These are phyloP conservation scores for Isotomurus palustris DNA, from an alignment of 2,888 invertebrate genomes.

Conservation along the genomic window DNA sequence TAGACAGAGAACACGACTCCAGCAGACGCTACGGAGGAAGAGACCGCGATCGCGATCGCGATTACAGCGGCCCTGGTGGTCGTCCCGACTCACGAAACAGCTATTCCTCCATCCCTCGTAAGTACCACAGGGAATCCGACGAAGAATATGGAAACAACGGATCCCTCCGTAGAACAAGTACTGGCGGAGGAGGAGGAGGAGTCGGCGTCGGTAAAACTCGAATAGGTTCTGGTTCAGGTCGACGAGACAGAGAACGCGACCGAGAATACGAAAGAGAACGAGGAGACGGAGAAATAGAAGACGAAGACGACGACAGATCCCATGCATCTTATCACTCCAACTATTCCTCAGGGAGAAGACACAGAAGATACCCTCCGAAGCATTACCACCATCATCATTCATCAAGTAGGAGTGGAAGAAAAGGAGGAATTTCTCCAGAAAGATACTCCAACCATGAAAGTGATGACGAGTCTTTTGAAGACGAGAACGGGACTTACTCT, in stretches of 20 bases:
- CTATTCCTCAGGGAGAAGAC: constrained; percentile 23
- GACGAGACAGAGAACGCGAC: not conserved
- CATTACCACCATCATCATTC: constrained; percentile 23
- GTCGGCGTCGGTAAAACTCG: constrained; percentile 10
- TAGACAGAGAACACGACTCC: constrained; percentile 18
- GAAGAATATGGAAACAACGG: constrained; percentile 35
- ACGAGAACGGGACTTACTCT: constrained; percentile 49
- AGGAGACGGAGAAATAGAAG: constrained; percentile 29
- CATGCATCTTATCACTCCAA: constrained; percentile 39
- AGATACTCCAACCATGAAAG: constrained; percentile 44
- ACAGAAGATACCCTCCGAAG: constrained; percentile 23
- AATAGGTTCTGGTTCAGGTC: constrained; percentile 11
- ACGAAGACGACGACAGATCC: constrained; percentile 42
- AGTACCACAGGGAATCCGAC: constrained; percentile 33
- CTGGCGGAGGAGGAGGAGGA: constrained; percentile 11
- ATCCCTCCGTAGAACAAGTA: constrained; percentile 9
- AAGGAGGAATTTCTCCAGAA: constrained; percentile 17
- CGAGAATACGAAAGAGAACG: constrained; percentile 22
- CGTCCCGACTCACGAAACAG: constrained; percentile 39
- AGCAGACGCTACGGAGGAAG: constrained; percentile 25
- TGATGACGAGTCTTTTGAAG: constrained; percentile 39
- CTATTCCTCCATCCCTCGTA: constrained; percentile 27
- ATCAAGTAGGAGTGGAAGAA: constrained; percentile 12
- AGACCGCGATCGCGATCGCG: constrained; percentile 22
- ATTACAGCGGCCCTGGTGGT: constrained; percentile 15